phyloP scores from a whole-genome alignment of 2,113 vertebrate species.

The Chamaetylas fuelleborni region DNA sequence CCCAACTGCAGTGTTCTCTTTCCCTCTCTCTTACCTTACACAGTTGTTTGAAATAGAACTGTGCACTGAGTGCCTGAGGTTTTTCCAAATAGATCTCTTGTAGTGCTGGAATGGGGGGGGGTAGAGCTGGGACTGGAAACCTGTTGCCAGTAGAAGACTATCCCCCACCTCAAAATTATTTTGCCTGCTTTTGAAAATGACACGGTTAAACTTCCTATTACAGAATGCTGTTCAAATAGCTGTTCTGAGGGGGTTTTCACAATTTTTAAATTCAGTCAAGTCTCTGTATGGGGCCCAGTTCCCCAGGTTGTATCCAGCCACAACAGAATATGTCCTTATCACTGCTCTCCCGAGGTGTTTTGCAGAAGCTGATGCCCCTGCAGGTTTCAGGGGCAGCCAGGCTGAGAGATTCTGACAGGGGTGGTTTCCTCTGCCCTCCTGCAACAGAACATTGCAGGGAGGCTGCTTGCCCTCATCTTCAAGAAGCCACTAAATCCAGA shows the following conservation, averaged over 20 bases:
- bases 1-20: not conserved
- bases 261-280: not conserved
- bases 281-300: not conserved
- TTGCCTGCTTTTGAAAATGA: not conserved
- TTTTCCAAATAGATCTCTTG: not conserved
- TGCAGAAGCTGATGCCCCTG: not conserved
- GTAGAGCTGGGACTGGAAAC: not conserved
- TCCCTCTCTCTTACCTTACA: not conserved
- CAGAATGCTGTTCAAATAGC: not conserved
- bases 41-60: not conserved
- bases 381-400: not conserved
- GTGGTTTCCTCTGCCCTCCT: not conserved
- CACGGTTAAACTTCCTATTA: not conserved
- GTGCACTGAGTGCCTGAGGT: not conserved
- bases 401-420: rapidly evolving
- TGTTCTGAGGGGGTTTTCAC: not conserved
- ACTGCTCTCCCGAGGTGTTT: not conserved
- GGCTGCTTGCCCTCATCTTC: not conserved
- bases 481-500: not conserved
- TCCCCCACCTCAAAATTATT: not conserved
- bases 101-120: not conserved
- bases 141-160: not conserved
- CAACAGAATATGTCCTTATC: not conserved
- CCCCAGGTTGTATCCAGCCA: not conserved
- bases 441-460: not conserved